Conservation (phyloP, 2,888 invertebrate genomes). For the Rhamphomyia laevipes region DNA sequence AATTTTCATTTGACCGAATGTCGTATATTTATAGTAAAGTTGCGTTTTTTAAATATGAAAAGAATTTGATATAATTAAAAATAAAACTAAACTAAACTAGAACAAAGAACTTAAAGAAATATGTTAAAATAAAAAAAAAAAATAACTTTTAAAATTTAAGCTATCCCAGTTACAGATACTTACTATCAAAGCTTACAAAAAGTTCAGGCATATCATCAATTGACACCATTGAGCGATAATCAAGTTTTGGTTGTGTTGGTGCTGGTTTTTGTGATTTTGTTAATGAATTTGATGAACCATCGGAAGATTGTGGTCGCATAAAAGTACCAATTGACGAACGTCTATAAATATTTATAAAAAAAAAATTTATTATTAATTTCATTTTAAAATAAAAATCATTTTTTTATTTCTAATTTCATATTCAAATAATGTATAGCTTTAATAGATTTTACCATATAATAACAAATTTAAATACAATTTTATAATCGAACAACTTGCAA, state of each 20-base stretch:
- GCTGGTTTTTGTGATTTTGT: slow-evolving; percentile 42
- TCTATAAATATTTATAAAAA: slow-evolving; percentile 40
- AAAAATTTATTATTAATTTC: not conserved
- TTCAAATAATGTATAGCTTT: no score
- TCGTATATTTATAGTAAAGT: no score
- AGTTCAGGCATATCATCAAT: slow-evolving; percentile 92
- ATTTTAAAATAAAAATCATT: not conserved
- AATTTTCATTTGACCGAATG: no score
- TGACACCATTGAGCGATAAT: slow-evolving; percentile 87
- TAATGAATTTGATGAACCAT: slow-evolving; percentile 42
- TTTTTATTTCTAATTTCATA: no score
- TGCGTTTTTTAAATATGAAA: no score
- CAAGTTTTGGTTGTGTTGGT: slow-evolving; percentile 71
- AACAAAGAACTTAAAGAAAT: not conserved
- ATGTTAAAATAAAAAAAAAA: slow-evolving; percentile 6
- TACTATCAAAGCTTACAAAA: slow-evolving; percentile 89
- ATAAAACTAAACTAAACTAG: no score
- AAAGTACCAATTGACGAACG: slow-evolving; percentile 79
- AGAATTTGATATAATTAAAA: no score
- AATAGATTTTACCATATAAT: no score
- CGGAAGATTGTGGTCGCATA: slow-evolving; percentile 60
- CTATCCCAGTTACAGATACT: slow-evolving; percentile 39
- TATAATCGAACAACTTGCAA: no score
- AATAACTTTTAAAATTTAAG: slow-evolving; percentile 9
- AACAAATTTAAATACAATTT: no score